Base-by-base conservation (phyloP, 2,888 invertebrate genomes). In the Heteropelma amictum region DNA sequence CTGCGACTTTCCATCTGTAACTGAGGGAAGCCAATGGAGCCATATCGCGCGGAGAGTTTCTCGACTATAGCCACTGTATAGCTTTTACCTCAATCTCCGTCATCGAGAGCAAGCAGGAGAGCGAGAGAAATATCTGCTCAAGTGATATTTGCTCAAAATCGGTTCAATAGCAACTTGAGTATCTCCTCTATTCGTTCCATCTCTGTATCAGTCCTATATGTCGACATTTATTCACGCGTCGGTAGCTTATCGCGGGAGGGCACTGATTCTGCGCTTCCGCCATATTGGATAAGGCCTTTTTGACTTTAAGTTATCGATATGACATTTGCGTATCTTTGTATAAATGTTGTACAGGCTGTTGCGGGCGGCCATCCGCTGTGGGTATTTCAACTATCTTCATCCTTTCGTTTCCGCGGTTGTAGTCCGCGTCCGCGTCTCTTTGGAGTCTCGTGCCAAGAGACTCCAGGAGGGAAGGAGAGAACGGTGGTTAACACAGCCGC, bases 81-180 rank as follows among this genome's bases (percentile, higher is more conserved):
- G 63, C 61, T 76, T n/a, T 76, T 72, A 35, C 75, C 64, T 69
- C 77, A 79, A 82, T 80, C 78, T 80, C 82, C 45, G 83, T 82
- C 17, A 6, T 40, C 4, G 30, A 21, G n/a, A 60, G 45, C 40
- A 30, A 19, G 58, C 40, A 17, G 17, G 19, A 40, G 26, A 58
- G 51, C 38, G 23, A 53, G 21, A 21, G 65, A 17, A 33, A 67
- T 67, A 83, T 84, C 85, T 83, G 85, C 86, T 86, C 86, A 82
- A 87, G 86, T 86, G 86, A 88, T 89, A 87, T 88, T 89, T 88
- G 85, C 89, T 85, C 85, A 84, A 88, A 88, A 89, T 89, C 88
- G 89, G 88, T 89, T 89, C 89, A 88, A 89, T 89, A 86, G 87
- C 88, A 88, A 89, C 87, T 89, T 89, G 87, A 86, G 82, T 85